Conservation (phyloP, 92 coral and sea anemone genomes). For the Parazoanthus swiftii region DNA sequence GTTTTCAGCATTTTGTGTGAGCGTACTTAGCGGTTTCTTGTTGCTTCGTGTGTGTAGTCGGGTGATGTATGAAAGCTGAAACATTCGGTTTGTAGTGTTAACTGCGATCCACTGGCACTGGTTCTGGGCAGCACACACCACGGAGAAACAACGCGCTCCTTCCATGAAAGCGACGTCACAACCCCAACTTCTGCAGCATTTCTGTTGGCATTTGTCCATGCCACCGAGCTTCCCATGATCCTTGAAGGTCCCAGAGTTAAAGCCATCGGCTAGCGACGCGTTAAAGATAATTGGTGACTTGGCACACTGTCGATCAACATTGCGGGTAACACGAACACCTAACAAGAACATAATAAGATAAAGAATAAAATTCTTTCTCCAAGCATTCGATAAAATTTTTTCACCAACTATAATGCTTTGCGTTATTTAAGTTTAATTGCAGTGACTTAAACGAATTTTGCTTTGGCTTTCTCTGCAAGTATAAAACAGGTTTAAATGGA, state of each 20-base stretch:
- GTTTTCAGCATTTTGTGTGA: background rate
- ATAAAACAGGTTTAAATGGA: too few relatives aligned
- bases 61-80: constrained; percentile 75
- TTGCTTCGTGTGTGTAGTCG: constrained; percentile 50
- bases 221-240: constrained; percentile 69
- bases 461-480: too few relatives aligned
- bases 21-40: constrained; percentile 44
- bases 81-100: constrained; percentile 40
- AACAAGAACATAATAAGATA: background rate
- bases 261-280: constrained; percentile 66
- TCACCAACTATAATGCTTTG: too few relatives aligned
- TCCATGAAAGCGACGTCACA: constrained; percentile 90
- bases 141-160: constrained; percentile 80
- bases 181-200: constrained; percentile 71
- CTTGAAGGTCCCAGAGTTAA: constrained; percentile 63
- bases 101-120: constrained; percentile 75
- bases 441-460: too few relatives aligned
- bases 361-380: background rate
- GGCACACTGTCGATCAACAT: constrained; percentile 48
- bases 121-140: constrained; percentile 68
- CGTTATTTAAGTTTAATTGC: too few relatives aligned
- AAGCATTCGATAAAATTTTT: too few relatives aligned
- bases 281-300: constrained; percentile 77
- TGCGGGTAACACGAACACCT: constrained; percentile 17
- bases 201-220: constrained; percentile 72